Base-by-base conservation (phyloP, 2,797 vertebrate genomes). In the Enteromius unitaeniatus region DNA sequence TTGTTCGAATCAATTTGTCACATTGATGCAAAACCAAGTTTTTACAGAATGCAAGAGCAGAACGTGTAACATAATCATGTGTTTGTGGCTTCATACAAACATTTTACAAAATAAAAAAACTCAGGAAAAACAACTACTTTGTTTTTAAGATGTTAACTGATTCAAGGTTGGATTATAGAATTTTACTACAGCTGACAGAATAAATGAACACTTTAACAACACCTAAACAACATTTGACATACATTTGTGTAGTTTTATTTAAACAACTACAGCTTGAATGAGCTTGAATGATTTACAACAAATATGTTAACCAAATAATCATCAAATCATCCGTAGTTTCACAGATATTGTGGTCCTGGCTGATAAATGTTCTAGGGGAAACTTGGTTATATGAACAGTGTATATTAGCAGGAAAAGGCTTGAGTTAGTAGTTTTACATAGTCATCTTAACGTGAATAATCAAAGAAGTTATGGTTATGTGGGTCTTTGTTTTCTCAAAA, bases 1-100 rank as follows among this genome's bases (percentile, higher is more conserved):
- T 82, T 45, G 62, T 55, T 87, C 78, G 31, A 72, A 83, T 83
- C 49, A 82, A 53, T 86, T 86, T 87, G 81, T 90, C 86, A 81
- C 65, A 81, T 78, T 60, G 26, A 70, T 84, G 76, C 69, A 86
- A 55, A 69, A 75, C 28, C 23, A 53, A 73, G 55, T 23, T 31
- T 83, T 75, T 23, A 60, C 70, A 73, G 23, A 73, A 82, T 6
- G 19, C 13, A 28, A 78, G 26, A 64, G 75, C 69, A 65, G 69
- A 55, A 75, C 31, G 2, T 11, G 15, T 47, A 79, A 68, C 28
- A 1, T 49, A 21, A 17, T 67, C 9, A 6, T 68, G n/a, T 47
- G 34, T 65, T 26, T 55, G 60, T 65, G 49, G 34, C 15, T 67
- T 31, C 69, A 26, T 74, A 14, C 26, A 64, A 79, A 51, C 9